Percentiles rank a stretch among this genome's conserved stretches.
phyloP scores from a whole-genome alignment of 2,888 invertebrate genomes.

The Chloromyia formosa region DNA sequence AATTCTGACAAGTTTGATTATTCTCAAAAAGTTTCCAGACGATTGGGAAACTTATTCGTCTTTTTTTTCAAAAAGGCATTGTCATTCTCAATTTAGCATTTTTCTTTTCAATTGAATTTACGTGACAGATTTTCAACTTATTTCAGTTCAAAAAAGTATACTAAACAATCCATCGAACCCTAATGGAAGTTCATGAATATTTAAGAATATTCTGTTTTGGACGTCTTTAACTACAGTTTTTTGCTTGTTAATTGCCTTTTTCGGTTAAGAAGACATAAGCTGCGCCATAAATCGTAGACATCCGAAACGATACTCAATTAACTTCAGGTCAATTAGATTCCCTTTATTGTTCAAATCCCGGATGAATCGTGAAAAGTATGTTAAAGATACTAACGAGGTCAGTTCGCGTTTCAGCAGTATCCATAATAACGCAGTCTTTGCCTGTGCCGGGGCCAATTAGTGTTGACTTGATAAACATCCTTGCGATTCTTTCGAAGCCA shows the following conservation, averaged over 20 bases:
- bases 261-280: slow-evolving; percentile 13
- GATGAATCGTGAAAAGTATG: neutral
- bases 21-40: too few species aligned
- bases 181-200: too few species aligned
- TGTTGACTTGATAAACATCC: neutral
- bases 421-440: neutral
- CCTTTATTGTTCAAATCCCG: slow-evolving; percentile 16
- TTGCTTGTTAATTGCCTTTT: slow-evolving; percentile 24
- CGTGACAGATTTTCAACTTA: too few species aligned
- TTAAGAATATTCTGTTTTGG: too few species aligned
- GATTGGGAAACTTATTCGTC: too few species aligned
- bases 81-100: too few species aligned
- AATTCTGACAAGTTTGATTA: too few species aligned
- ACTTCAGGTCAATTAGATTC: slow-evolving; percentile 30
- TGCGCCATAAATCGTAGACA: neutral
- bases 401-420: too few species aligned
- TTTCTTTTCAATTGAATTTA: too few species aligned
- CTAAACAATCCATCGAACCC: too few species aligned
- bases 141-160: too few species aligned
- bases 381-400: neutral
- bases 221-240: neutral
- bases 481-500: neutral
- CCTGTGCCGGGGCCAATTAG: neutral
- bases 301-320: slow-evolving; percentile 28
- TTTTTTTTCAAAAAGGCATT: too few species aligned